phyloP scores from a whole-genome alignment of 2,113 vertebrate genomes.

The Spheniscus mendiculus region DNA sequence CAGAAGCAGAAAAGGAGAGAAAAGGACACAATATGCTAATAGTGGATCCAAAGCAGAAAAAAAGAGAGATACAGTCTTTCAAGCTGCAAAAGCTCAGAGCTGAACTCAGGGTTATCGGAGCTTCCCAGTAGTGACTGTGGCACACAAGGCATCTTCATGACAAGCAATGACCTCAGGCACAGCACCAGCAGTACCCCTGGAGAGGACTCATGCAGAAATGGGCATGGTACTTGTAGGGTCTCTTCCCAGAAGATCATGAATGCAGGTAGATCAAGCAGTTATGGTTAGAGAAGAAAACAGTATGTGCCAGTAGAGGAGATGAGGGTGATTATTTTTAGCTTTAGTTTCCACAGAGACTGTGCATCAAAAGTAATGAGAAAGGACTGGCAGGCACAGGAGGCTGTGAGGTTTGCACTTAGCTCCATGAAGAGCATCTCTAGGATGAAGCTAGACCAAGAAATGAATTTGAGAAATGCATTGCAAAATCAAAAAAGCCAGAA shows the following conservation, averaged over 20 bases:
- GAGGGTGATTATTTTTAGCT: constrained; percentile 51
- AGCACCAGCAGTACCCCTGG: neutral
- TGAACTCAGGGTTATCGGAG: neutral
- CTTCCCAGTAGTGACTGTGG: neutral
- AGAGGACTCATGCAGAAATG: neutral
- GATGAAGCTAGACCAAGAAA: neutral
- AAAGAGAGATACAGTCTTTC: fast-evolving
- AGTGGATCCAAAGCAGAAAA: neutral
- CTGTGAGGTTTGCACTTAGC: neutral
- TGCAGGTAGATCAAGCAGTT: neutral
- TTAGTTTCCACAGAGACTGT: constrained; percentile 60
- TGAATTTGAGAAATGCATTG: neutral
- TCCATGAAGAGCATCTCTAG: neutral
- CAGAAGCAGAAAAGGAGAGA: neutral
- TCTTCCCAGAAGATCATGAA: neutral
- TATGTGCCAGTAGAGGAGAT: neutral
- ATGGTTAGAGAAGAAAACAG: neutral
- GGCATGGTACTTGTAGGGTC: neutral
- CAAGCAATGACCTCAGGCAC: neutral
- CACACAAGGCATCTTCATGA: neutral
- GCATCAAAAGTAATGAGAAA: constrained; percentile 26
- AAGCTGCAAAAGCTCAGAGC: neutral
- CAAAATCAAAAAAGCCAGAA: neutral
- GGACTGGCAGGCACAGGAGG: neutral
- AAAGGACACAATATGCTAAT: neutral